These are phyloP conservation scores for Burhinus bistriatus DNA, from an alignment of 2,113 vertebrate genomes.

Conservation along the genomic window DNA sequence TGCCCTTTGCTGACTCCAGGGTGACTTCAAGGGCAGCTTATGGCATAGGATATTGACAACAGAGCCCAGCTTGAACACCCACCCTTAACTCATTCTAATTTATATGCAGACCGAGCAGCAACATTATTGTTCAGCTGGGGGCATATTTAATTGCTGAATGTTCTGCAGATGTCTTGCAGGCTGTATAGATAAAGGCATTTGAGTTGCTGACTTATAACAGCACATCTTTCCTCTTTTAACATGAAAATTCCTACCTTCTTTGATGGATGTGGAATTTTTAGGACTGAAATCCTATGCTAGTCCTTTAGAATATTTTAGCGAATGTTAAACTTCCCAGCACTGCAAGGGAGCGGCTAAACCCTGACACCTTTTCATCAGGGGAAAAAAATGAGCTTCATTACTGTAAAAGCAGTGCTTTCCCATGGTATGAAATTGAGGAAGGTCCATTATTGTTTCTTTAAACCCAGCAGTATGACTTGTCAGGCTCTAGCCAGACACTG, in stretches of 20 bases:
- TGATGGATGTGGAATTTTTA: slow-evolving; percentile 32
- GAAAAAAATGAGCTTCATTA: not conserved
- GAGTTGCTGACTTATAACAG: slow-evolving; percentile 56
- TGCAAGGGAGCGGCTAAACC: not conserved
- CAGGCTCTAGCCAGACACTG: not conserved
- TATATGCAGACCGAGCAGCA: slow-evolving; percentile 65
- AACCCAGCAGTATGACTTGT: not conserved
- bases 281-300: not conserved
- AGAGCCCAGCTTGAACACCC: slow-evolving; percentile 21
- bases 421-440: not conserved
- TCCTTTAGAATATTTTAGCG: not conserved
- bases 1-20: not conserved
- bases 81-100: slow-evolving; percentile 62
- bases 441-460: not conserved
- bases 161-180: slow-evolving; percentile 71
- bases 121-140: slow-evolving; percentile 69
- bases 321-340: not conserved
- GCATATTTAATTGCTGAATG: slow-evolving; percentile 73
- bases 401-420: not conserved
- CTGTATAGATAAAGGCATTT: slow-evolving; percentile 66
- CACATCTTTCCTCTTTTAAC: slow-evolving; percentile 49
- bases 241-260: slow-evolving; percentile 38
- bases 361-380: not conserved
- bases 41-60: slow-evolving; percentile 29
- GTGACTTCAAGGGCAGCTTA: slow-evolving; percentile 8